Evolutionary conservation across 2,113 vertebrate species (phyloP).

Genomic region (Thomomys bottae): DNA sequence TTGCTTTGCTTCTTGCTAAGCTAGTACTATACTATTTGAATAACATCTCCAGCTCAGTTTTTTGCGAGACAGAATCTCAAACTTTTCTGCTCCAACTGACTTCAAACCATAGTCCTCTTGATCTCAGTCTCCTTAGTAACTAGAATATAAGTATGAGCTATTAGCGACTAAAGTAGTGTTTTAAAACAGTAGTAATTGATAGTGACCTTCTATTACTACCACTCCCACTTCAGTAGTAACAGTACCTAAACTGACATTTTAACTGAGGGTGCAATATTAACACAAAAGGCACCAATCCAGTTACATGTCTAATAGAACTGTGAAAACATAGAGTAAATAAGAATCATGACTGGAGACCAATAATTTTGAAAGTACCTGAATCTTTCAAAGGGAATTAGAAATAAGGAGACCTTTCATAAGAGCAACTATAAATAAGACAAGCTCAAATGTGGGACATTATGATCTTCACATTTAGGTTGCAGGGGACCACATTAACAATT

Average conservation of each 20-base stretch:
- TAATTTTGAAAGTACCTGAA: slow-evolving; percentile 59
- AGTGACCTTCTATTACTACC: not conserved
- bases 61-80: too few species aligned
- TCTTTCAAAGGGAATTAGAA: not conserved
- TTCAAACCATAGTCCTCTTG: too few species aligned
- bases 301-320: slow-evolving; percentile 44
- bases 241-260: slow-evolving; percentile 13
- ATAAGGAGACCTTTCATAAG: not conserved
- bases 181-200: too few species aligned
- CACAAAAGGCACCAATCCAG: slow-evolving; percentile 8
- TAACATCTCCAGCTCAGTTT: too few species aligned
- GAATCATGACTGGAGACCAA: slow-evolving; percentile 18
- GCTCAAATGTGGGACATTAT: not conserved
- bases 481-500: slow-evolving; percentile 39
- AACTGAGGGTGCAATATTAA: slow-evolving; percentile 51
- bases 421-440: slow-evolving; percentile 13
- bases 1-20: too few species aligned
- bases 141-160: too few species aligned
- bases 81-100: too few species aligned
- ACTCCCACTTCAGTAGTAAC: not conserved
- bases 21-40: too few species aligned
- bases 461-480: not conserved
- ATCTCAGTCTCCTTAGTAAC: too few species aligned
- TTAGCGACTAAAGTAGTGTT: too few species aligned
- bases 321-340: slow-evolving; percentile 57